Evolutionary conservation across 2,888 invertebrate species (phyloP).

Genomic region (Trissonchulus latispiculum): DNA sequence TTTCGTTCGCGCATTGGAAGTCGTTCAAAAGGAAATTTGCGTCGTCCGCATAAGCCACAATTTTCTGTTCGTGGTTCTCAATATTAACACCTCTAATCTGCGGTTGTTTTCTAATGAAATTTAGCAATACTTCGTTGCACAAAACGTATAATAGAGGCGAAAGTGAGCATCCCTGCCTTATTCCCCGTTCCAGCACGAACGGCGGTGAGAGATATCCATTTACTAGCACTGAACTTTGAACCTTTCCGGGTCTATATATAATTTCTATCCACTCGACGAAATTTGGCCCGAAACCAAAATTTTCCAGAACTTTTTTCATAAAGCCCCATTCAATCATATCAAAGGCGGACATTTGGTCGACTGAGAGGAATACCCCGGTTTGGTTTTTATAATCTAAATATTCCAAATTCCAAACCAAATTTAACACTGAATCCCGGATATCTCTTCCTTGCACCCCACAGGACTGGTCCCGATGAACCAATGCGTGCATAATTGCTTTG

Average conservation of each 20-base stretch:
- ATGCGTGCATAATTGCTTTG: not conserved
- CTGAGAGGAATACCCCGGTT: not conserved
- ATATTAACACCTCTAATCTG: not conserved
- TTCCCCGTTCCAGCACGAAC: not conserved
- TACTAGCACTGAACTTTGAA: not conserved
- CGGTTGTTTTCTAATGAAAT: not conserved
- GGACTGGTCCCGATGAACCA: not conserved
- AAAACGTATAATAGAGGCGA: not conserved
- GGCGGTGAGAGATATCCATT: not conserved
- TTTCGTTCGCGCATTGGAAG: not conserved
- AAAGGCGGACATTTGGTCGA: not conserved
- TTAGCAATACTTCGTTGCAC: not conserved
- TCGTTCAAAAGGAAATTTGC: not conserved
- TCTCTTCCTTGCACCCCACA: conserved; percentile 1
- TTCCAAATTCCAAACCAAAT: not conserved
- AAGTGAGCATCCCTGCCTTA: not conserved
- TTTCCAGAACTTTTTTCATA: not conserved
- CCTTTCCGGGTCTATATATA: not conserved
- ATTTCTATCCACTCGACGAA: not conserved
- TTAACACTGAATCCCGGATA: not conserved
- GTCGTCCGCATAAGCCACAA: not conserved
- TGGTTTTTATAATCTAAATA: not conserved
- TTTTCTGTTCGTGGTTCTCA: not conserved
- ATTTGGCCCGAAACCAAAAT: not conserved
- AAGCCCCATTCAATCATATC: not conserved